Base-by-base conservation (phyloP, 2,888 invertebrate species). In the Drosophila paramelanica region DNA sequence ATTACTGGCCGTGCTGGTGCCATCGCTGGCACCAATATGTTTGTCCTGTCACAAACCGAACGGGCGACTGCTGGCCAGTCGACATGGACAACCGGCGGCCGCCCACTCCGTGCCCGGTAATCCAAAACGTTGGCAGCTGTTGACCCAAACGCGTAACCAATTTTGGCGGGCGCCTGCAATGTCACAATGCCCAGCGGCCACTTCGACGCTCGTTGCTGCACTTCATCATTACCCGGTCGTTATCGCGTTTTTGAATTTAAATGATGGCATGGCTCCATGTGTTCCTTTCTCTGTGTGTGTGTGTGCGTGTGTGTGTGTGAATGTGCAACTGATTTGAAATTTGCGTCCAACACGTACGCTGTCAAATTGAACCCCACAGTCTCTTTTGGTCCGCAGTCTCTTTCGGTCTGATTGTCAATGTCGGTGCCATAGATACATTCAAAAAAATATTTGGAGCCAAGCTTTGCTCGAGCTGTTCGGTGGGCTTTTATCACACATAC, bases 231-330 rank as follows among this genome's bases (percentile, higher is more conserved):
- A 85, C 83, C 81, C 79, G 76, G 76, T 81, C 87, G 81, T 85
- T 86, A 86, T 86, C 87, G 85, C 81, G 76, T 87, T 87, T 85
- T 77, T 85, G 86, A 77, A 85, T 85, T 85, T 75, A 86, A 85
- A 85, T 85, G 81, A 77, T 68, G 80, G 62, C 64, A 31, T 59
- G 50, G 33, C 68, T 57, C 50, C 58, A 45, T 52, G 17, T 59
- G 39, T 31, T 8, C 10, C 43, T 36, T 14, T 14, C n/a, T 38
- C 36, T 38, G 14, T 20, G 8, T 50, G 17, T 36, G 45, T 43
- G 47, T 25, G 11, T 57, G 27, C 36, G 45, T 36, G 43, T 38
- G 25, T 38, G 25, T 42, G 17, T 39, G 33, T 45, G 53, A 45
- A 46, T 55, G 36, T 45, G 46, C 53, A 68, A 55, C 73, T 72